These are phyloP conservation scores for Cosmia pyralina DNA, from an alignment of 2,888 invertebrate genomes.

Conservation along the genomic window DNA sequence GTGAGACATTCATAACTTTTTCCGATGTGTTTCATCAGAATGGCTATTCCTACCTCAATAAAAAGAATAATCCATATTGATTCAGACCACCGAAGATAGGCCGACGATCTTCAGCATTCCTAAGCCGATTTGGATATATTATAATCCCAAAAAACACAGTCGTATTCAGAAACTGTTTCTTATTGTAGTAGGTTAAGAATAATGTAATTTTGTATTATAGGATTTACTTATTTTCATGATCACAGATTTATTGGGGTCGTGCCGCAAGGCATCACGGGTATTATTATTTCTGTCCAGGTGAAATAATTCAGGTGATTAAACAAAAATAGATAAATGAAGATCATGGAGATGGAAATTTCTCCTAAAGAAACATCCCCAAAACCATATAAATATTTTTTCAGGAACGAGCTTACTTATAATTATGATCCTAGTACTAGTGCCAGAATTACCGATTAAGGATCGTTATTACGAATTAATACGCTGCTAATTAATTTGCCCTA, in stretches of 20 bases:
- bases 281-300: slow-evolving; percentile 20
- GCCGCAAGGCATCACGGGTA: slow-evolving; percentile 10
- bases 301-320: slow-evolving; percentile 41
- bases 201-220: not conserved
- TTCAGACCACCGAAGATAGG: not conserved
- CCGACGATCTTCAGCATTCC: not conserved
- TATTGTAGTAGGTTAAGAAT: not conserved
- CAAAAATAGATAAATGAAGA: slow-evolving; percentile 24
- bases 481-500: slow-evolving; percentile 30
- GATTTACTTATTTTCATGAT: slow-evolving; percentile 10
- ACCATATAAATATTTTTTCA: not conserved
- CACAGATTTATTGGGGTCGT: slow-evolving; percentile 19
- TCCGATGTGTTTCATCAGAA: not conserved
- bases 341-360: slow-evolving; percentile 2
- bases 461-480: slow-evolving; percentile 4
- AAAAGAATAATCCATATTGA: slow-evolving; percentile 5
- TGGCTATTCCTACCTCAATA: not conserved
- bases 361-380: slow-evolving; percentile 18
- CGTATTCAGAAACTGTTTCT: not conserved
- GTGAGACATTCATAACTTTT: not conserved
- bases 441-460: slow-evolving; percentile 9
- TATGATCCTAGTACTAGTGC: not conserved
- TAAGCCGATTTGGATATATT: slow-evolving; percentile 19
- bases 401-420: slow-evolving; percentile 1
- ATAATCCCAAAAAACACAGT: slow-evolving; percentile 21